Evolutionary conservation across 2,797 vertebrate species (phyloP).

Genomic region (Molothrus aeneus): DNA sequence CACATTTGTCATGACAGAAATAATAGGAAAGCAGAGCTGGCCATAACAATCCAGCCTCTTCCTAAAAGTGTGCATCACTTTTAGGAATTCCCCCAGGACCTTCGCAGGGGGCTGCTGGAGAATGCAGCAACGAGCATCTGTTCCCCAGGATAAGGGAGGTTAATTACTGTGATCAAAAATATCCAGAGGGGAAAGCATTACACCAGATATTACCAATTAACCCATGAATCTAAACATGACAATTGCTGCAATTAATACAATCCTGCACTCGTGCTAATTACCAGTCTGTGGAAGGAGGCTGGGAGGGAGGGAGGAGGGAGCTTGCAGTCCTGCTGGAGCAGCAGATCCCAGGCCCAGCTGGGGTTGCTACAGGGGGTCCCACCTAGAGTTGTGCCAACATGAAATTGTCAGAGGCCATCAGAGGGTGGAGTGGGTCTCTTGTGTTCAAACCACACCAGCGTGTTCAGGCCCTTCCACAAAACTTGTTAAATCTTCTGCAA

Average conservation of each 20-base stretch:
- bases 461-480: neutral
- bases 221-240: slow-evolving; percentile 42
- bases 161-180: slow-evolving; percentile 41
- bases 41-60: neutral
- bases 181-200: neutral
- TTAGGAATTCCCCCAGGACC: neutral
- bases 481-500: neutral
- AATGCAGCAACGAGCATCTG: accelerated
- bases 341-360: neutral
- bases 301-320: neutral
- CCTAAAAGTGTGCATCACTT: neutral
- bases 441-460: accelerated
- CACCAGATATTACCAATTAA: slow-evolving; percentile 57
- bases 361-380: neutral
- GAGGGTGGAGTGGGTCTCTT: neutral
- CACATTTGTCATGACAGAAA: neutral
- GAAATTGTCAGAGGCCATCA: neutral
- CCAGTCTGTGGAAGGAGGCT: neutral
- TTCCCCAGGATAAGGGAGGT: neutral
- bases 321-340: accelerated
- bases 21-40: neutral
- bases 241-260: slow-evolving; percentile 31
- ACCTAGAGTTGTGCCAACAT: neutral
- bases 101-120: accelerated
- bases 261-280: neutral